Percentiles rank a stretch among this genome's conserved stretches.
Conservation (phyloP, 2,888 invertebrate species). For the Dasypolia templi region DNA sequence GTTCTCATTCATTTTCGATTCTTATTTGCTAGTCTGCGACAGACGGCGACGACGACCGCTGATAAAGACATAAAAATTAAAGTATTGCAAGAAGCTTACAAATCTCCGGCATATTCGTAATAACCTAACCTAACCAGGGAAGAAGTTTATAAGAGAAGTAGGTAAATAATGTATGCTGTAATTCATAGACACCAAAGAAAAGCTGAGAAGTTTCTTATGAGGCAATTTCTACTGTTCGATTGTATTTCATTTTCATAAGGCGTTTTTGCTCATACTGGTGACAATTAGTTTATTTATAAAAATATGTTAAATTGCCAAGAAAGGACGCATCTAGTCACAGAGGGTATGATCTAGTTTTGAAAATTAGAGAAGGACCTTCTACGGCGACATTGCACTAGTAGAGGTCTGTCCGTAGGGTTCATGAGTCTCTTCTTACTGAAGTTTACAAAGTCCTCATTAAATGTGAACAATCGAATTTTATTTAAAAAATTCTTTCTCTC, state of each 20-base stretch:
- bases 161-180: background rate
- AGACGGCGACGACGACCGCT: background rate
- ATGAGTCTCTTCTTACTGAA: background rate
- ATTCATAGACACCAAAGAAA: too few relatives aligned
- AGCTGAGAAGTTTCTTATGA: background rate
- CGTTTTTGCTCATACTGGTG: too few relatives aligned
- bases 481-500: conserved; percentile 22
- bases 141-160: background rate
- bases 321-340: background rate
- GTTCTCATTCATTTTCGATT: background rate
- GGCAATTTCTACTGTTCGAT: background rate
- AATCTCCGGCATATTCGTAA: background rate
- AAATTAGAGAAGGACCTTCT: background rate
- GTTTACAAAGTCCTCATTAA: conserved; percentile 41
- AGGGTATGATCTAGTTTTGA: background rate
- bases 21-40: background rate
- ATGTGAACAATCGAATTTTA: too few relatives aligned
- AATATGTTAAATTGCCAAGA: background rate
- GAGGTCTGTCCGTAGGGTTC: conserved; percentile 7
- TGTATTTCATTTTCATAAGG: background rate
- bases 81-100: conserved; percentile 1
- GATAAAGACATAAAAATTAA: conserved; percentile 7
- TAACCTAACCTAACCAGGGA: too few relatives aligned
- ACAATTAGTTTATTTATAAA: background rate
- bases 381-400: conserved; percentile 19